Conservation (phyloP, 2,113 vertebrate species). For the Campylorhamphus procurvoides region DNA sequence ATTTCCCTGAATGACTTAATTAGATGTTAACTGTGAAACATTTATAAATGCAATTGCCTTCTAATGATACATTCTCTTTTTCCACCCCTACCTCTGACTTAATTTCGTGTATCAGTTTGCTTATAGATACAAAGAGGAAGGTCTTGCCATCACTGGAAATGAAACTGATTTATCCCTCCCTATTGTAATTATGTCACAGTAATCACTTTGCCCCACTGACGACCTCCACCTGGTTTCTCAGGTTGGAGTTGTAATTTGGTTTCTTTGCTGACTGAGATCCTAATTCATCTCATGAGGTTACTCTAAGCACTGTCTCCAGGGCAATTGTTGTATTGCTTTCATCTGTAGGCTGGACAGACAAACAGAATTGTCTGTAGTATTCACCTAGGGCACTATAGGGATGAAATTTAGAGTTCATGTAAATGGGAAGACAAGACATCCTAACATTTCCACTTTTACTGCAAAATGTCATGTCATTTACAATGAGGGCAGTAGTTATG, state of each 20-base stretch:
- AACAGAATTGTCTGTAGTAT: not conserved
- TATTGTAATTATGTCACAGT: not conserved
- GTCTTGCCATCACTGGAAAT: not conserved
- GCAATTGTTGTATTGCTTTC: not conserved
- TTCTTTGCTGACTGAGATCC: not conserved
- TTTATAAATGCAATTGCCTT: constrained; percentile 1
- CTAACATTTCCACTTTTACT: not conserved
- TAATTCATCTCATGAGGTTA: not conserved
- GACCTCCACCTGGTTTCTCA: not conserved
- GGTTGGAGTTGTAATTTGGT: not conserved
- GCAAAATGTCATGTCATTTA: not conserved
- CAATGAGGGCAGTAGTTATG: not conserved
- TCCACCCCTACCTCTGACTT: not conserved
- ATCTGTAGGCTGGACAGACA: not conserved
- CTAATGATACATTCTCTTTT: not conserved
- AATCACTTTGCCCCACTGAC: not conserved
- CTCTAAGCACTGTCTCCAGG: not conserved
- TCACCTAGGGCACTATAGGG: not conserved
- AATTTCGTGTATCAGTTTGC: constrained; percentile 1
- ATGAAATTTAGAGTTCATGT: not conserved
- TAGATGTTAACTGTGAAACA: not conserved
- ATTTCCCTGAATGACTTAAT: not conserved
- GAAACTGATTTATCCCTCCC: not conserved
- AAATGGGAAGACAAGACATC: not conserved
- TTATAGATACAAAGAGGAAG: constrained; percentile 7